A percentile compares a stretch with the other conserved stretches of the same genome.
These are phyloP conservation scores for Cheilosia impressa DNA, from an alignment of 2,888 invertebrate genomes.

Conservation along the genomic window DNA sequence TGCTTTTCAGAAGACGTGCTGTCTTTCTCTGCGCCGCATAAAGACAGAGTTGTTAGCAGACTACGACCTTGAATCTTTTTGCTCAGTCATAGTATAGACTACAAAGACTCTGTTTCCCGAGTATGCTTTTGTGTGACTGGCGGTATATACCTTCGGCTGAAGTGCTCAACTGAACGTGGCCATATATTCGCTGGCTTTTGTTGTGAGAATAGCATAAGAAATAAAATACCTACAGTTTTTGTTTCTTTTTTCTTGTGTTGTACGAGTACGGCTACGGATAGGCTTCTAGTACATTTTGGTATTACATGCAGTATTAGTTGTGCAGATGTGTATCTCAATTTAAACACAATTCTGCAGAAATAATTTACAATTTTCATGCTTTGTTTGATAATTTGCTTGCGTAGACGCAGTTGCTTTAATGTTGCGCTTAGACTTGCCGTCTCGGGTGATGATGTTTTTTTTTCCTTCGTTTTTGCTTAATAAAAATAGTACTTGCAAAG, in stretches of 20 bases:
- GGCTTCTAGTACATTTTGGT: not conserved
- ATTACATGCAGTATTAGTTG: not conserved
- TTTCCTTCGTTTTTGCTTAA: not conserved
- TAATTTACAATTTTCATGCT: not conserved
- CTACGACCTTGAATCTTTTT: slow-evolving; percentile 5
- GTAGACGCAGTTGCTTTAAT: not conserved
- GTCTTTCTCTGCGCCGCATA: not conserved
- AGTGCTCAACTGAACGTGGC: slow-evolving; percentile 6
- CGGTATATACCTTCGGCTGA: not conserved
- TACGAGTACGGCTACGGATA: not conserved
- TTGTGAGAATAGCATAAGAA: not conserved
- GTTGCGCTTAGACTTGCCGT: not conserved
- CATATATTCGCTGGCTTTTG: not conserved
- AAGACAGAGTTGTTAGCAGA: not conserved
- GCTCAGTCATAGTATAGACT: not conserved
- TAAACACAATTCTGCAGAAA: not conserved
- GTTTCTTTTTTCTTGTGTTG: not conserved
- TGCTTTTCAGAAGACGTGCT: not conserved
- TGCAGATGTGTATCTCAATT: not conserved
- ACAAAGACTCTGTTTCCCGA: slow-evolving; percentile 1
- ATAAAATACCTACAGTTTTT: not conserved
- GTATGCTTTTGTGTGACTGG: not conserved
- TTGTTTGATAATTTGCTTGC: not conserved
- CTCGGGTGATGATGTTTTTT: not conserved
- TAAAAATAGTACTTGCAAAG: not conserved